Evolutionary conservation across 1,140 invertebrate species (phyloP), one percentile per base, ranked within the genome.

Genomic region (Mylabris phalerata): DNA sequence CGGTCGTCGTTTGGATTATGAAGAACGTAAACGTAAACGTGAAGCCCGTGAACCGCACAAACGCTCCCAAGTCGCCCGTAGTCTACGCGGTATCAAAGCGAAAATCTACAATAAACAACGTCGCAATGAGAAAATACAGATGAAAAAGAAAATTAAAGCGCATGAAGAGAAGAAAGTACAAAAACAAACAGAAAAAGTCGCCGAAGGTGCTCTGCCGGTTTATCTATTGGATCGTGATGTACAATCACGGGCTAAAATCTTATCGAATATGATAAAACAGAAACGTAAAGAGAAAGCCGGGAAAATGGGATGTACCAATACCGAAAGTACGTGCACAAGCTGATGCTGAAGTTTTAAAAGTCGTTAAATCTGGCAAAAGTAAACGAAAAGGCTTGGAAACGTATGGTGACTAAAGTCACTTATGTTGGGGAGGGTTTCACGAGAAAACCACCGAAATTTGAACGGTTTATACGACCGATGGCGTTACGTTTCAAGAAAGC

Each of bases 241-340:
- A n/a, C 92, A 98, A 64, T 88, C 86, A 3, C 81, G 89, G 48
- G 93, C 95, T 3, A 99, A 98, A 78, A 88, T 98, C 13, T 77
- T 99, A 0, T 98, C 95, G 0, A 99, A 98, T 73, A 98, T 98
- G 89, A 97, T 99, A 56, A 99, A 99, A 79, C 96, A 99, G 75
- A 99, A 99, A 76, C 82, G 98, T 2, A 99, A 99, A 77, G 97
- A 99, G 76, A 99, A 99, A 73, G 95, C 94, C 55, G 98, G 96
- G 0, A 99, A n/a, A 99, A 83, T 99, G 96, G 95, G 93, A 98
- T 70, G 98, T 99, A 0, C 98, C 98, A 0, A 89, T 99, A 69
- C 97, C 98, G 0, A 98, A 99, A 85, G 96, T 99, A 0, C 84
- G 86, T 71, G 94, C 95, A 1, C 93, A 98, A 66, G 92, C 93